A percentile compares a stretch with the other conserved stretches of the same genome.
phyloP scores from a whole-genome alignment of 2,888 invertebrate species.

The Microctonus brassicae region DNA sequence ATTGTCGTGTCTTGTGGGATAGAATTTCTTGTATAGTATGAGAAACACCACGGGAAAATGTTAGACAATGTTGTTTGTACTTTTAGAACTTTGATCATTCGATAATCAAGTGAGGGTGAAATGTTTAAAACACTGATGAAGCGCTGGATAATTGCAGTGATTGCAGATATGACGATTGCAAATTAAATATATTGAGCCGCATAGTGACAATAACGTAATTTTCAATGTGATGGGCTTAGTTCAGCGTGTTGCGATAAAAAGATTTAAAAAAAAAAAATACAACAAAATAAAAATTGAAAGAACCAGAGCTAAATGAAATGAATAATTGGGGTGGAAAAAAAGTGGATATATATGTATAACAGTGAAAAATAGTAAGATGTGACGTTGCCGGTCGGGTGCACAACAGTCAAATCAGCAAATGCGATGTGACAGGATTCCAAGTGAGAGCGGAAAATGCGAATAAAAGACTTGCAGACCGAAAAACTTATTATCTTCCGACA shows the following conservation, averaged over 20 bases:
- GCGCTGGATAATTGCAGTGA: background rate
- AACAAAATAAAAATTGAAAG: slow-evolving; percentile 18
- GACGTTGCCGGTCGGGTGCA: slow-evolving; percentile 12
- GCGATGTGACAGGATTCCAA: slow-evolving; percentile 6
- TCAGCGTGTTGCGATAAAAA: slow-evolving; percentile 11
- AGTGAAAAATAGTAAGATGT: slow-evolving; percentile 32
- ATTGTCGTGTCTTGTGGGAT: slow-evolving; percentile 24
- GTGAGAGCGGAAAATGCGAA: slow-evolving; percentile 8
- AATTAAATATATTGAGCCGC: slow-evolving; percentile 18
- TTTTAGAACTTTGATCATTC: slow-evolving; percentile 4
- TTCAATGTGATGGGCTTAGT: slow-evolving; percentile 21
- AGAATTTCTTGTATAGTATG: background rate
- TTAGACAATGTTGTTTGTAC: slow-evolving; percentile 1
- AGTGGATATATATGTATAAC: slow-evolving; percentile 2
- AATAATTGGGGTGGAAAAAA: slow-evolving; percentile 12
- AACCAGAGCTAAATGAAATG: background rate
- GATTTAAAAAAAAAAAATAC: slow-evolving; percentile 14
- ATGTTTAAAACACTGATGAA: background rate
- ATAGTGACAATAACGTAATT: slow-evolving; percentile 40
- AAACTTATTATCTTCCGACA: slow-evolving; percentile 45
- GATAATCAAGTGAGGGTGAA: slow-evolving; percentile 21
- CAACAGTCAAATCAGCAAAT: slow-evolving; percentile 44
- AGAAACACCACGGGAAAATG: background rate
- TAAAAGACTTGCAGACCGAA: slow-evolving; percentile 24
- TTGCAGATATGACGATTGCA: background rate